These are phyloP conservation scores for Ficedula albicollis DNA, from an alignment of 2,797 vertebrate genomes.

Conservation along the genomic window DNA sequence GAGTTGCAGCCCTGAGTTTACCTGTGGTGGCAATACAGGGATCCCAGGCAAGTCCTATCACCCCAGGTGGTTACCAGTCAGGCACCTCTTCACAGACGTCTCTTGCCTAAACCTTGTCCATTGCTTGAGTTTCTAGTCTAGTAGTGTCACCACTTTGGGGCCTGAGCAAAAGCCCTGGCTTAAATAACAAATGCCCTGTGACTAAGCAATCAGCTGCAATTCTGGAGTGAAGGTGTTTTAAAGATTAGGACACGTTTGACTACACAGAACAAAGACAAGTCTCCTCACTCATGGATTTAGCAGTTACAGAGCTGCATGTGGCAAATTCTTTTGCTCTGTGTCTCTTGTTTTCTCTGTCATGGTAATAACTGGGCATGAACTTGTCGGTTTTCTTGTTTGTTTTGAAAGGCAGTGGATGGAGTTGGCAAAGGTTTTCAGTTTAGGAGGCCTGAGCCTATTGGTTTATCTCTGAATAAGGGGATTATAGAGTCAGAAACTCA, in stretches of 20 bases:
- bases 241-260: neutral
- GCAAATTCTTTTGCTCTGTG: constrained; percentile 38
- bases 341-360: constrained; percentile 24
- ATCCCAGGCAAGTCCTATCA: neutral
- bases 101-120: neutral
- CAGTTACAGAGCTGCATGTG: neutral
- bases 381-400: constrained; percentile 49
- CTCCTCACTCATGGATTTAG: neutral
- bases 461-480: constrained; percentile 9
- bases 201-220: neutral
- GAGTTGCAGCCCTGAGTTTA: neutral
- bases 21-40: neutral
- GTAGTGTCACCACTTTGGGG: neutral
- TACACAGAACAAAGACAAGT: neutral
- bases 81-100: neutral
- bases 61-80: neutral
- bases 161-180: neutral
- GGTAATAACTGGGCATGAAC: neutral
- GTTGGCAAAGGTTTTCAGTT: neutral
- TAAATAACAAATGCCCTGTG: neutral
- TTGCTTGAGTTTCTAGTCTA: neutral
- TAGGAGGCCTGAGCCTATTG: neutral
- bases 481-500: constrained; percentile 1
- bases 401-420: constrained; percentile 16
- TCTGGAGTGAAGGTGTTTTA: neutral